Evolutionary conservation across 2,888 invertebrate genomes (phyloP).

Genomic region (Deilephila porcellus): DNA sequence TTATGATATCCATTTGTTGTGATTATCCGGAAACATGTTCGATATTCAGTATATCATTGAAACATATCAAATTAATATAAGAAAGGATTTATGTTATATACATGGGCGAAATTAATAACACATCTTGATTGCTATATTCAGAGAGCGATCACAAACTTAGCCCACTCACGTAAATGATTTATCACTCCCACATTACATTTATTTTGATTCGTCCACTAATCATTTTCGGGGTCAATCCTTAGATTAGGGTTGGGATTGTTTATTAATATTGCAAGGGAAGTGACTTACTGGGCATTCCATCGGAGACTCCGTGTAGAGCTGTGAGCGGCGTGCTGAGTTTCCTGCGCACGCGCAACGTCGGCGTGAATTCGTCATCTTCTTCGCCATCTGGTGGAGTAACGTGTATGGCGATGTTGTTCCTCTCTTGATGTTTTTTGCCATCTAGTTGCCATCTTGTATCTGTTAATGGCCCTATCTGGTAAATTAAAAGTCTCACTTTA

Average conservation of each 20-base stretch:
- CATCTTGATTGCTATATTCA: no score
- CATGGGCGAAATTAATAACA: no score
- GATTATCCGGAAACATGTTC: no score
- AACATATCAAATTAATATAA: no score
- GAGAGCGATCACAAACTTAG: no score
- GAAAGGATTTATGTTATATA: no score
- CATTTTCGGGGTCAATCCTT: no score
- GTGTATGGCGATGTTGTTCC: conserved; percentile 75
- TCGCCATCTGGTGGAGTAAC: conserved; percentile 79
- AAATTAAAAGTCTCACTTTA: background rate
- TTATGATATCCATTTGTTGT: no score
- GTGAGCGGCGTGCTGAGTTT: conserved; percentile 77
- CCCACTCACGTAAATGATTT: no score
- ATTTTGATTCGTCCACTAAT: no score
- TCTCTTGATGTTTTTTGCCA: conserved; percentile 56
- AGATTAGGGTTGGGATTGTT: background rate
- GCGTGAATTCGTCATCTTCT: conserved; percentile 74
- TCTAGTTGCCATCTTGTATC: conserved; percentile 68
- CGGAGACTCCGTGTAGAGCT: conserved; percentile 61
- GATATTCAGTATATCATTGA: no score
- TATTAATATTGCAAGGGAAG: background rate
- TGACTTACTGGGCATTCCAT: conserved; percentile 46
- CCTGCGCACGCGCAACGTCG: conserved; percentile 66
- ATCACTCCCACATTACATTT: no score
- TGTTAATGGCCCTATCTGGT: conserved; percentile 75